Base-by-base conservation (phyloP, 2,113 vertebrate species). In the Mugil cephalus region DNA sequence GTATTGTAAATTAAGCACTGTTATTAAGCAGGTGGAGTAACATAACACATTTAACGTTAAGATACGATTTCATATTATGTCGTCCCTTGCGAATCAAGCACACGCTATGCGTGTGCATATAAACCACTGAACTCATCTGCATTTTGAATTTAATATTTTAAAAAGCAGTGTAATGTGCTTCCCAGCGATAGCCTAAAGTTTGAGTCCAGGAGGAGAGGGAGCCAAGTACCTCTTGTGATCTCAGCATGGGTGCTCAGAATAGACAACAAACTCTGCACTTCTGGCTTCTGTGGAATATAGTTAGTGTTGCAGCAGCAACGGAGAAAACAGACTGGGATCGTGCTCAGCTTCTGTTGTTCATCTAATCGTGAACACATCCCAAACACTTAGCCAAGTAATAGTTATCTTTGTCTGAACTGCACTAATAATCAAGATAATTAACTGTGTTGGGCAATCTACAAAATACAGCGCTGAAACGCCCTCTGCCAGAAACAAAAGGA, bases 141-240 rank as follows among this genome's bases (percentile, higher is more conserved):
- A 66, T 61, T 45, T 55, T 61, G 17, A 42, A 72, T 83, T 30
- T 67, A 42, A 85, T 74, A 80, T 82, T 79, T 71, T 56, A 69
- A 69, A 74, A 75, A 72, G 62, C 48, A 63, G 53, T 12, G 59
- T 34, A 60, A 77, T 79, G 71, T 59, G 64, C 59, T 21, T 63
- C 54, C 50, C 59, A 58, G 62, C 81, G 77, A 77, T 61, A 53
- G 40, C 43, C 13, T 79, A 30, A 64, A 69, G 79, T 74, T 74
- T 74, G 55, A 70, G 68, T 80, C 69, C 61, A 64, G 67, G 69
- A 73, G 73, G 70, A 64, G 64, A 62, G 46, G 63, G 76, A 51
- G 62, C n/a, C 59, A 61, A 86, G 69, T 63, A 56, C 21, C 56
- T 77, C 74, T 75, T 72, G 69, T 62, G 88, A 55, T 77, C 77